Evolutionary conservation across 2,888 invertebrate genomes (phyloP), one percentile per base, ranked within the genome.

Genomic region (Esperia sulphurella): DNA sequence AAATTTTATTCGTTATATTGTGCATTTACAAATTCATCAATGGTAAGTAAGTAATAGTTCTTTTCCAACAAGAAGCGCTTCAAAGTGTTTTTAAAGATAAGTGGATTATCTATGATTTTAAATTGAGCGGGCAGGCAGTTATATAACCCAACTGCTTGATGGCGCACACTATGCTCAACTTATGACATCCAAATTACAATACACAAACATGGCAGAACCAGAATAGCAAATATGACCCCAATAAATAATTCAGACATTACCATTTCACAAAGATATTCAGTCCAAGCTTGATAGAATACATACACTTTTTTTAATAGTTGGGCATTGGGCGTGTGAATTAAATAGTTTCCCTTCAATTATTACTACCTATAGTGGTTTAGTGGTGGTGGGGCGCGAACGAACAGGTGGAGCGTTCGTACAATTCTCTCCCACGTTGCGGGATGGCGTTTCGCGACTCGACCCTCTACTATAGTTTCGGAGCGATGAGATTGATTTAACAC

Each of bases 391-490:
- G 73, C 62, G 57, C 50, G 53, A 54, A 54, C 53, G 62, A 61
- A 73, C 74, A 75, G 74, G 75, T 75, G 75, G 55, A 48, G 55
- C 47, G 53, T 9, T 21, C 21, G 21, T 21, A 21, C 21, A 21
- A 5, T 14, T 8, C 6, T 66, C 59, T 64, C 68, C 63, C 68
- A 67, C 67, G 65, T 60, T 68, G 55, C 59, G 57, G 58, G 62
- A 58, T 64, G 64, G 54, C 57, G 67, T 66, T 74, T 68, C 59
- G 71, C 74, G 68, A 75, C 57, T 57, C 46, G 44, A 50, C 55
- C 64, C 62, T 53, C 49, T 58, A 65, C 58, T 43, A 59, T 28
- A 13, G 6, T 37, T 10, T 28, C 4, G 12, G 37, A 39, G n/a
- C 21, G 21, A 21, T n/a, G n/a, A n/a, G n/a, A n/a, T n/a, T n/a